Base-by-base conservation (phyloP, 2,797 vertebrate genomes). In the Anabacerthia variegaticeps region DNA sequence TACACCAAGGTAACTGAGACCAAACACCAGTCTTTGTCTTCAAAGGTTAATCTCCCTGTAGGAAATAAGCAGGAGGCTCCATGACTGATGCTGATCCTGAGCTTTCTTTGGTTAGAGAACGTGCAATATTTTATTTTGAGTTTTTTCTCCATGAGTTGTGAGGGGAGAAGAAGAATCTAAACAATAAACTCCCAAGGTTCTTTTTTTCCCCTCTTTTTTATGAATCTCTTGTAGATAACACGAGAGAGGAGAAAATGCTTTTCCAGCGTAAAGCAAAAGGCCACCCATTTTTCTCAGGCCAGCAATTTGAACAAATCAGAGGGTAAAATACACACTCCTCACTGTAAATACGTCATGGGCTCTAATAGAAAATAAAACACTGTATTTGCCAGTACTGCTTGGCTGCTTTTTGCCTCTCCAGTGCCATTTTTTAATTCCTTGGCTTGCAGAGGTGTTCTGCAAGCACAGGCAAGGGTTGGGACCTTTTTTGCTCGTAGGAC, bases 131-230 rank as follows among this genome's bases (percentile, higher is more conserved):
- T 97, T 96, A 92, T 95, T 96, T 93, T 34, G 80, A 93, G 85
- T 85, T 94, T 95, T 96, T 91, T 59, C 89, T 88, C 71, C 32
- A 5, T 86, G 80, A 96, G 51, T 87, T 95, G 83, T 93, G 93
- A 93, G 83, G 63, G 59, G 52, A 79, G 52, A 95, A 92, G 89
- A 96, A 93, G 85, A 78, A 97, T 96, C 94, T 97, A 89, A 96
- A 94, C 94, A 92, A 96, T 96, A 96, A 97, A 95, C 96, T 95
- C 91, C 63, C 96, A 96, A 97, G 95, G 95, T 96, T 95, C 85
- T 75, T 81, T 83, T 55, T 83, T 91, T 81, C 73, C 91, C 88
- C 52, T 58, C 39, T 77, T 61, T 78, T 91, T 93, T 87, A 94
- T 96, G 85, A 85, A 95, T 95, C 92, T 95, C 92, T 84, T 78